A percentile compares a stretch with the other conserved stretches of the same genome.
These are phyloP conservation scores for Dicentrarchus labrax DNA, from an alignment of 2,113 vertebrate species.

Conservation along the genomic window DNA sequence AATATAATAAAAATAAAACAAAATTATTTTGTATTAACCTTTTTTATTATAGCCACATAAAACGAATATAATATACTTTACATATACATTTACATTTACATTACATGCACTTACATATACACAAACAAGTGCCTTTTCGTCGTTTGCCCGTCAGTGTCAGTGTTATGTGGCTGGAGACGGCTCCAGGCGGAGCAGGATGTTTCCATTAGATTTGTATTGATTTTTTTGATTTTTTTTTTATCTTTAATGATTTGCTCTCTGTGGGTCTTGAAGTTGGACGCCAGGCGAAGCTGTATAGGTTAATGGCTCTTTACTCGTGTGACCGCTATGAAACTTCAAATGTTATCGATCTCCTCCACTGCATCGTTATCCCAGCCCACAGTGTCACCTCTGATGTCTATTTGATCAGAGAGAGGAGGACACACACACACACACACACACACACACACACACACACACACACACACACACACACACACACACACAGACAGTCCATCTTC, in stretches of 20 bases:
- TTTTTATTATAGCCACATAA: too few species aligned
- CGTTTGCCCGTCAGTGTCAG: not conserved
- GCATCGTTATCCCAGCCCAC: slow-evolving; percentile 54
- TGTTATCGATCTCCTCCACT: slow-evolving; percentile 60
- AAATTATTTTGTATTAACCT: not conserved
- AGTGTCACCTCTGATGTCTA: slow-evolving; percentile 55
- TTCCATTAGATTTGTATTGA: slow-evolving; percentile 63
- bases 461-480: too few species aligned
- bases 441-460: too few species aligned
- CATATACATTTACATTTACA: too few species aligned
- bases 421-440: not conserved
- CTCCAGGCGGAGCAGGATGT: slow-evolving; percentile 11
- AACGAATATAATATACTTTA: too few species aligned
- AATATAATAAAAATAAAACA: not conserved
- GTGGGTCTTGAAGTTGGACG: slow-evolving; percentile 42
- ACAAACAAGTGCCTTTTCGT: not conserved
- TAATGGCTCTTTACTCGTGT: slow-evolving; percentile 65
- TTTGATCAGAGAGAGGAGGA: slow-evolving; percentile 41
- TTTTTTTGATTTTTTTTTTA: slow-evolving; percentile 46
- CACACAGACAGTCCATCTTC: not conserved
- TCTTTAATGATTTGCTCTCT: slow-evolving; percentile 55
- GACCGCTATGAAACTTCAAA: slow-evolving; percentile 66
- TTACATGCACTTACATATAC: not conserved
- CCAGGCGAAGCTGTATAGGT: slow-evolving; percentile 56
- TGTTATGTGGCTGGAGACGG: slow-evolving; percentile 7